These are phyloP conservation scores for Sisyra nigra DNA, from an alignment of 2,888 invertebrate species.

Conservation along the genomic window DNA sequence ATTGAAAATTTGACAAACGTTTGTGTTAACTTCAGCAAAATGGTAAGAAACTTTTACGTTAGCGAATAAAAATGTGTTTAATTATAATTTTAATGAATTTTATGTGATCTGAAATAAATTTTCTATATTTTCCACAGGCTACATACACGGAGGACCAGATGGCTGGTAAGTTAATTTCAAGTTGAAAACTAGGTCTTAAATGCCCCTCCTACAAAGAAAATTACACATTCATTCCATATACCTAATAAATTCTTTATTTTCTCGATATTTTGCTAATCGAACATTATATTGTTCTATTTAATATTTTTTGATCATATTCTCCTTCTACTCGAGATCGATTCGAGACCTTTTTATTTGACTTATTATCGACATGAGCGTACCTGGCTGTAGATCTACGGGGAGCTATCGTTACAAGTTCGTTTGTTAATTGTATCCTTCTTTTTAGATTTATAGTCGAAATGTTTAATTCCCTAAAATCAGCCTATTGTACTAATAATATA, in stretches of 20 bases:
- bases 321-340: constrained; percentile 12
- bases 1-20: constrained; percentile 3
- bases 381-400: too few relatives aligned
- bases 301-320: constrained; percentile 15
- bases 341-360: constrained; percentile 4
- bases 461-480: too few relatives aligned
- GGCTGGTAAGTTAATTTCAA: constrained; percentile 56
- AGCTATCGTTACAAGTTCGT: too few relatives aligned
- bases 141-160: constrained; percentile 83
- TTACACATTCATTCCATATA: constrained; percentile 15
- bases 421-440: too few relatives aligned
- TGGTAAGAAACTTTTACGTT: constrained; percentile 5
- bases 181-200: constrained; percentile 26
- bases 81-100: background rate
- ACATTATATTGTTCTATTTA: too few relatives aligned
- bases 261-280: too few relatives aligned
- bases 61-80: background rate
- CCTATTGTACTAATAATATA: too few relatives aligned
- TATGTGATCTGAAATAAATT: background rate
- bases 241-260: constrained; percentile 21
- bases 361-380: too few relatives aligned
- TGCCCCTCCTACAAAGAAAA: constrained; percentile 23
- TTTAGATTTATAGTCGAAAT: too few relatives aligned
- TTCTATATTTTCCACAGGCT: constrained; percentile 41
- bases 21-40: constrained; percentile 2